Percentiles rank a stretch among this genome's conserved stretches.
Evolutionary conservation across 2,113 vertebrate genomes (phyloP).

Genomic region (Eupsittula cactorum): DNA sequence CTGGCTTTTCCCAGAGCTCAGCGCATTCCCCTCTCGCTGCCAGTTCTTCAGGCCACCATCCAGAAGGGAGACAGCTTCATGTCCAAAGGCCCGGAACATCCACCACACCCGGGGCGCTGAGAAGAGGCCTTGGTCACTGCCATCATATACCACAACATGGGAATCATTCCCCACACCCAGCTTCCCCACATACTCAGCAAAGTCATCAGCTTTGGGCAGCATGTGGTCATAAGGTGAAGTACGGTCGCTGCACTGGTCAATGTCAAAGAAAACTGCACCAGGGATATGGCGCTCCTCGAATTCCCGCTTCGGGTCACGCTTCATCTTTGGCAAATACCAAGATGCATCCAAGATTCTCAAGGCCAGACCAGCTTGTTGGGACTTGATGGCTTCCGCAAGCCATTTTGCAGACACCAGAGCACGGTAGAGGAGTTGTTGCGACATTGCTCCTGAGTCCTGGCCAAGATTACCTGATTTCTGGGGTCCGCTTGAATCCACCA

Average conservation of each 20-base stretch:
- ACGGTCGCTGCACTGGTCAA: conserved; percentile 87
- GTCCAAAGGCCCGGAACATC: conserved; percentile 95
- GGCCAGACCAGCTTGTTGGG: conserved; percentile 72
- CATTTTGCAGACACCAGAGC: conserved; percentile 86
- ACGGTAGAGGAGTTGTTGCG: conserved; percentile 76
- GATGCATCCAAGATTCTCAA: conserved; percentile 88
- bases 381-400: conserved; percentile 84
- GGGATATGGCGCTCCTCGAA: conserved; percentile 86
- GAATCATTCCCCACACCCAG: conserved; percentile 86
- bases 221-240: conserved; percentile 87
- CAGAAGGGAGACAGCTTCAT: conserved; percentile 85
- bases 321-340: conserved; percentile 88
- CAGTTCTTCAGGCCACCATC: conserved; percentile 90
- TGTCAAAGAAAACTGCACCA: conserved; percentile 87
- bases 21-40: conserved; percentile 75
- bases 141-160: conserved; percentile 92
- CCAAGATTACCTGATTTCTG: not conserved
- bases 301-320: conserved; percentile 80
- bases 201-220: conserved; percentile 80
- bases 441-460: conserved; percentile 68
- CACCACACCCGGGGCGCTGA: conserved; percentile 92
- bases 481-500: not conserved
- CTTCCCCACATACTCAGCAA: conserved; percentile 81
- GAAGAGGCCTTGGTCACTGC: conserved; percentile 87
- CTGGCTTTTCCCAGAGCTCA: conserved; percentile 73